Evolutionary conservation across 2,888 invertebrate genomes (phyloP).

Genomic region (Chymomyza caudatula): DNA sequence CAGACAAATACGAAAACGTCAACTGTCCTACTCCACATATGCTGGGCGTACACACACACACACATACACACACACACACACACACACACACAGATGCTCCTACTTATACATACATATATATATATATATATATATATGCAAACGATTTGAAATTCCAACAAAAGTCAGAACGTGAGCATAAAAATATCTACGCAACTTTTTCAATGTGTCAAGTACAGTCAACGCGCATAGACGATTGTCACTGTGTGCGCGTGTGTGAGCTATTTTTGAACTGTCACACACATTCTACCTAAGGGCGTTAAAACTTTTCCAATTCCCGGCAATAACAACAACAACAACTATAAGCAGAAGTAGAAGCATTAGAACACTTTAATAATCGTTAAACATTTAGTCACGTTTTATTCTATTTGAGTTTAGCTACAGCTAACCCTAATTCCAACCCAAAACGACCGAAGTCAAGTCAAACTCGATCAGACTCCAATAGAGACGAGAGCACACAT

Average conservation of each 20-base stretch:
- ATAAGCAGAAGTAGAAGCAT: not conserved
- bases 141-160: conserved; percentile 39
- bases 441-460: not conserved
- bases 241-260: not conserved
- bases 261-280: not conserved
- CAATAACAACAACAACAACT: conserved; percentile 12
- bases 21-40: conserved; percentile 50
- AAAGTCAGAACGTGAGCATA: conserved; percentile 24
- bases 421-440: not conserved
- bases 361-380: conserved; percentile 54
- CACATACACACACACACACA: conserved; percentile 9
- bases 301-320: conserved; percentile 48
- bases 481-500: not conserved
- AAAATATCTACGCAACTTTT: conserved; percentile 34
- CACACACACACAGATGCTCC: not conserved
- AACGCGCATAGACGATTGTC: conserved; percentile 15
- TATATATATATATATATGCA: not conserved
- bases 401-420: conserved; percentile 19
- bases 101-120: not conserved
- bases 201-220: conserved; percentile 52
- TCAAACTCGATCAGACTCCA: not conserved
- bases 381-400: conserved; percentile 59
- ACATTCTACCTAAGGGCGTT: conserved; percentile 16
- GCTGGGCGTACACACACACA: conserved; percentile 8
- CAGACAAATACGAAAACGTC: conserved; percentile 26